Conservation (phyloP, 2,797 vertebrate genomes). For the Sebastes minor region DNA sequence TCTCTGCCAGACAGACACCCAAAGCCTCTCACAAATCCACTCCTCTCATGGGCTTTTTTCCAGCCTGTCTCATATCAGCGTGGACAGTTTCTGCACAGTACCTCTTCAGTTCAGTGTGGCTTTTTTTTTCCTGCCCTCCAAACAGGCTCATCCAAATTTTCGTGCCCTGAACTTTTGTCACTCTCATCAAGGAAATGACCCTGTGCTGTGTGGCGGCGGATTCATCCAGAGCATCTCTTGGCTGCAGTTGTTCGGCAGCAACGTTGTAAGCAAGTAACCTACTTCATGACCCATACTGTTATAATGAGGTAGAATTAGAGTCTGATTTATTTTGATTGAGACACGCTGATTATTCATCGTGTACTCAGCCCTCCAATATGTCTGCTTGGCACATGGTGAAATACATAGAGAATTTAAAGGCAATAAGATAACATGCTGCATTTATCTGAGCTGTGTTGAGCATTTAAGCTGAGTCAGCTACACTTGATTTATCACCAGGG, state of each 20-base stretch:
- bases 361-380: neutral
- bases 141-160: neutral
- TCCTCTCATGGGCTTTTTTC: neutral
- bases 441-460: neutral
- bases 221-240: conserved; percentile 17
- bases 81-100: neutral
- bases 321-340: conserved; percentile 12
- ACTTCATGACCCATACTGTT: conserved; percentile 52
- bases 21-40: neutral
- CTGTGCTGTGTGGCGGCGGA: conserved; percentile 3
- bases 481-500: neutral
- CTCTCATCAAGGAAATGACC: conserved; percentile 23
- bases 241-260: neutral
- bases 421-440: neutral
- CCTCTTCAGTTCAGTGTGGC: neutral
- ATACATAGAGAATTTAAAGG: neutral
- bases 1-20: neutral
- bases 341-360: neutral
- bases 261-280: conserved; percentile 9
- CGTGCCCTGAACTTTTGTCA: conserved; percentile 12
- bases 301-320: conserved; percentile 43
- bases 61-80: neutral
- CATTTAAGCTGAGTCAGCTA: neutral
- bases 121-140: neutral
- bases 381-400: neutral